Base-by-base conservation (phyloP, 2,113 vertebrate species). In the Amazona guildingii region DNA sequence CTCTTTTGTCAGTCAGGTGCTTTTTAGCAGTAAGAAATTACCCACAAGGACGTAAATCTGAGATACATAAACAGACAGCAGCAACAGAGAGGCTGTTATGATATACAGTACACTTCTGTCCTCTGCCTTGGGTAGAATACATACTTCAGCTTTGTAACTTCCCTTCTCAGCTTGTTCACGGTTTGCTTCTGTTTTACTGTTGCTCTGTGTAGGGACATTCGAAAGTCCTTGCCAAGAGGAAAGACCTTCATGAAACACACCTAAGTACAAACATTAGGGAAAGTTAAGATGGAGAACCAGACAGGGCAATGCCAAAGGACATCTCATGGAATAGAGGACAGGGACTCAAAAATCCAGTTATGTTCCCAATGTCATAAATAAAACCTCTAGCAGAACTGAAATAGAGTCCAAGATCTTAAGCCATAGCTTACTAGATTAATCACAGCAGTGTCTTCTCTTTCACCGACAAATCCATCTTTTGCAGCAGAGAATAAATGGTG, bases 61-160 rank as follows among this genome's bases (percentile, higher is more conserved):
- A 66, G 61, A 57, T 33, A 62, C 6, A 21, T 21, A 64, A 17
- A 49, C 7, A 61, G 68, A 68, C 24, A 78, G 69, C 17, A 66
- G 64, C 74, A 84, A 66, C 0, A 73, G 25, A 76, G n/a, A 69
- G 2, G 17, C 1, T 66, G 1, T 93, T 70, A 19, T 7, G 4
- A 37, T 15, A 52, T 4, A 12, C 6, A 55, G 9, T 7, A 57
- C 0, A 0, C 3, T 86, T 86, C 68, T 81, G 33, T 31, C 33
- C 35, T 39, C 59, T 13, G 10, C 2, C 35, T 66, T 51, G 54
- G 9, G 9, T 33, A 39, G 20, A 83, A 77, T 5, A 11, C 1
- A 7, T 9, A 5, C 25, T 73, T 88, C 35, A 64, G 11, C 62
- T 83, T 69, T 35, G 10, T 33, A 80, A 41, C 41, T 14, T 73